Evolutionary conservation across 2,888 invertebrate species (phyloP).

Genomic region (Dryadula phaetusa): DNA sequence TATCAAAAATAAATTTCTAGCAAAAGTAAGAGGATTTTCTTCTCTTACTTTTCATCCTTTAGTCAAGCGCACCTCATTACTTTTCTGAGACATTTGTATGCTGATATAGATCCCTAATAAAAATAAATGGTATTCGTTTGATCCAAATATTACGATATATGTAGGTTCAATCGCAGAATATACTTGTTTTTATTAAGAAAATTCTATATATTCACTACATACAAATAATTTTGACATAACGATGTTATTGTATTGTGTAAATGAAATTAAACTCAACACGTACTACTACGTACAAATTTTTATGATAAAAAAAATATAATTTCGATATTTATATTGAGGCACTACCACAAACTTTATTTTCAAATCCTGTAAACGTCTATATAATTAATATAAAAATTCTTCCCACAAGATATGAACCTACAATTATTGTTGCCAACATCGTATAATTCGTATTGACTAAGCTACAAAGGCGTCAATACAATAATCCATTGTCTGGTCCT

Average conservation of each 20-base stretch:
- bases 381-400: too few relatives aligned
- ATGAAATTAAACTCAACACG: too few relatives aligned
- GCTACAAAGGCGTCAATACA: background rate
- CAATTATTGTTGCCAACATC: background rate
- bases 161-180: constrained; percentile 8
- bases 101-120: constrained; percentile 39
- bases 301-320: too few relatives aligned
- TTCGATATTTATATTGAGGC: too few relatives aligned
- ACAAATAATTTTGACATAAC: too few relatives aligned
- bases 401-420: background rate
- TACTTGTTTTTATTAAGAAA: constrained; percentile 12
- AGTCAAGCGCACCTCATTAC: constrained; percentile 43
- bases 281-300: too few relatives aligned
- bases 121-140: constrained; percentile 37
- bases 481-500: constrained; percentile 8
- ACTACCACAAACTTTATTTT: too few relatives aligned
- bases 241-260: too few relatives aligned
- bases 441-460: background rate
- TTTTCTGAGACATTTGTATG: constrained; percentile 42
- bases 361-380: too few relatives aligned
- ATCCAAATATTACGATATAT: constrained; percentile 27
- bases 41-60: constrained; percentile 17
- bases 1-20: background rate
- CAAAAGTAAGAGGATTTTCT: constrained; percentile 11
- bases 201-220: background rate